phyloP scores from a whole-genome alignment of 2,888 invertebrate genomes.

The Protophormia terraenovae region DNA sequence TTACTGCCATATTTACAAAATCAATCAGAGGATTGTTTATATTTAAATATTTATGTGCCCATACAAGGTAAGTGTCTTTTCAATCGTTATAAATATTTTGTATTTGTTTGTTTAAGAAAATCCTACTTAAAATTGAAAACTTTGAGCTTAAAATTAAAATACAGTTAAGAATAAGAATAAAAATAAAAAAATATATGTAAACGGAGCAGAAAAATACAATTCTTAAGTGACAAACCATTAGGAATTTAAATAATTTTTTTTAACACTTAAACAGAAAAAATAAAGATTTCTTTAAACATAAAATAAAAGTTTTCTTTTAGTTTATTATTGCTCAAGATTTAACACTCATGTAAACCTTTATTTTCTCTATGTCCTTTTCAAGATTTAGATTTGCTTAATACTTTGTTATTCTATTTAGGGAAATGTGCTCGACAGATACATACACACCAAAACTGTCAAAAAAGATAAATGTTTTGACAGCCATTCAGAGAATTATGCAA shows the following conservation, averaged over 20 bases:
- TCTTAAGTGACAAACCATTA: conserved; percentile 70
- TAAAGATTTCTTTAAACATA: not conserved
- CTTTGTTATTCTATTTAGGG: conserved; percentile 46
- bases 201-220: not conserved
- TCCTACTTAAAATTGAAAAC: not conserved
- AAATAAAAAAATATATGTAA: not conserved
- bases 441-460: conserved; percentile 60
- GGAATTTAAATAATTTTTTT: conserved; percentile 78
- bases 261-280: conserved; percentile 19
- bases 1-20: conserved; percentile 93
- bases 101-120: conserved; percentile 7
- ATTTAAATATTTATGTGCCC: conserved; percentile 97
- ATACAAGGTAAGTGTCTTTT: conserved; percentile 89
- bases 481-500: conserved; percentile 19
- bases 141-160: not conserved
- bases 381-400: conserved; percentile 38
- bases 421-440: conserved; percentile 3
- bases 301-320: conserved; percentile 37
- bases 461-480: conserved; percentile 75
- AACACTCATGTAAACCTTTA: conserved; percentile 32
- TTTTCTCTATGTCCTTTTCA: not conserved
- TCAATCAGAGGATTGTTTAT: conserved; percentile 98
- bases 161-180: not conserved
- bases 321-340: conserved; percentile 24
- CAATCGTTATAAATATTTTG: not conserved